These are phyloP conservation scores for Myioborus melanocephalus DNA, from an alignment of 2,797 vertebrate species.

Conservation along the genomic window DNA sequence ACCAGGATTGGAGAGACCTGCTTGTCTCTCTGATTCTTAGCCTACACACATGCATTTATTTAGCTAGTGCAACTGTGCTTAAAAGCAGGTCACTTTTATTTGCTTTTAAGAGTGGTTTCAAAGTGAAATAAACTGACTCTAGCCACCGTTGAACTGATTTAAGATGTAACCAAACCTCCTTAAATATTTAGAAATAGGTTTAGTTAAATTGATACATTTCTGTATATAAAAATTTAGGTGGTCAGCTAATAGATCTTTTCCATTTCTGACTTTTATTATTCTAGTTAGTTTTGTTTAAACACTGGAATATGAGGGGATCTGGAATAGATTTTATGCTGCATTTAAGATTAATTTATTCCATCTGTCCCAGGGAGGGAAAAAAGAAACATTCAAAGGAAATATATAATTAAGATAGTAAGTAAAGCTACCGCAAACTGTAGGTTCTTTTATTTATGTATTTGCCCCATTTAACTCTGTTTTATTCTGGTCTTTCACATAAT, in stretches of 20 bases:
- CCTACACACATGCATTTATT: not conserved
- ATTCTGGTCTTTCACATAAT: slow-evolving; percentile 44
- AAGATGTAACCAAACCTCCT: slow-evolving; percentile 35
- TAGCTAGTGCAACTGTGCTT: not conserved
- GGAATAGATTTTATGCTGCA: slow-evolving; percentile 65
- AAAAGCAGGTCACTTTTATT: not conserved
- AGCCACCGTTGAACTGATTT: slow-evolving; percentile 9
- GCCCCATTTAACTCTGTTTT: slow-evolving; percentile 48
- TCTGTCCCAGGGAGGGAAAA: slow-evolving; percentile 46
- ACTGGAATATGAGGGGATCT: slow-evolving; percentile 38
- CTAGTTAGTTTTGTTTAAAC: slow-evolving; percentile 52
- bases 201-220: slow-evolving; percentile 37
- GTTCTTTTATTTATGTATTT: slow-evolving; percentile 57
- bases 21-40: not conserved
- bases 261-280: slow-evolving; percentile 60
- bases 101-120: not conserved
- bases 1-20: not conserved
- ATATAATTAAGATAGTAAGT: slow-evolving; percentile 61
- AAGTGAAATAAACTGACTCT: slow-evolving; percentile 28
- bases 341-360: slow-evolving; percentile 69
- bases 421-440: slow-evolving; percentile 54
- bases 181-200: slow-evolving; percentile 46
- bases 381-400: slow-evolving; percentile 54
- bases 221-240: slow-evolving; percentile 47
- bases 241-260: slow-evolving; percentile 61